Percentiles rank a stretch among this genome's conserved stretches.
phyloP scores from a whole-genome alignment of 2,888 invertebrate genomes.

The Ochropacha duplaris region DNA sequence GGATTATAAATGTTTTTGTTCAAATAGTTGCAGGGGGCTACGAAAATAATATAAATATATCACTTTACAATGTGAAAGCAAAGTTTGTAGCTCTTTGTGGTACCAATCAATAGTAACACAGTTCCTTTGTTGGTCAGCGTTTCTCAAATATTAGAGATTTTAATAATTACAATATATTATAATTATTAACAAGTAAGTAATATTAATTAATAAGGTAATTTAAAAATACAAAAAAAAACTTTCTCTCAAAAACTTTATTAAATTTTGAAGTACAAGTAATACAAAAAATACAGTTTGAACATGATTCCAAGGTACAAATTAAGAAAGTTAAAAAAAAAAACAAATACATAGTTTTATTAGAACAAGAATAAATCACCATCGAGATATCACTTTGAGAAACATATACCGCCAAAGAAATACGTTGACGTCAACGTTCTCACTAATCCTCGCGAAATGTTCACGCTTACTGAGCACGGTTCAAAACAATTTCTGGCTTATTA shows the following conservation, averaged over 20 bases:
- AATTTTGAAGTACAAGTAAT: too few relatives aligned
- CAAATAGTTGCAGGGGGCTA: constrained; percentile 56
- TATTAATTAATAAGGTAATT: background rate
- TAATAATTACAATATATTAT: background rate
- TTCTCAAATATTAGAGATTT: constrained; percentile 47
- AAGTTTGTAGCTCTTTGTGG: constrained; percentile 76
- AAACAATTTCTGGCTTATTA: constrained; percentile 81
- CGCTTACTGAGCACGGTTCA: constrained; percentile 73
- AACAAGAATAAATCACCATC: background rate
- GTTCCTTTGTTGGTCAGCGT: constrained; percentile 40
- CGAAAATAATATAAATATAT: constrained; percentile 79
- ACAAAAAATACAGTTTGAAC: too few relatives aligned
- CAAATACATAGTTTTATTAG: too few relatives aligned
- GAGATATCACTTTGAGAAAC: constrained; percentile 48
- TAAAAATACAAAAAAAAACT: too few relatives aligned
- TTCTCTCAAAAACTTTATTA: too few relatives aligned
- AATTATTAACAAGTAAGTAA: background rate
- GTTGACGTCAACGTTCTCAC: constrained; percentile 49
- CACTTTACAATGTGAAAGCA: constrained; percentile 71
- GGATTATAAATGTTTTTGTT: constrained; percentile 64
- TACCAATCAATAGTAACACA: constrained; percentile 68
- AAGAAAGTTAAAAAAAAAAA: too few relatives aligned
- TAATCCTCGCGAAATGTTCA: constrained; percentile 76
- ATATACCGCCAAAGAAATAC: constrained; percentile 35
- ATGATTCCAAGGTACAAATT: too few relatives aligned